Evolutionary conservation across 1,140 invertebrate genomes (phyloP).

Genomic region (Tetramorium simillimum): DNA sequence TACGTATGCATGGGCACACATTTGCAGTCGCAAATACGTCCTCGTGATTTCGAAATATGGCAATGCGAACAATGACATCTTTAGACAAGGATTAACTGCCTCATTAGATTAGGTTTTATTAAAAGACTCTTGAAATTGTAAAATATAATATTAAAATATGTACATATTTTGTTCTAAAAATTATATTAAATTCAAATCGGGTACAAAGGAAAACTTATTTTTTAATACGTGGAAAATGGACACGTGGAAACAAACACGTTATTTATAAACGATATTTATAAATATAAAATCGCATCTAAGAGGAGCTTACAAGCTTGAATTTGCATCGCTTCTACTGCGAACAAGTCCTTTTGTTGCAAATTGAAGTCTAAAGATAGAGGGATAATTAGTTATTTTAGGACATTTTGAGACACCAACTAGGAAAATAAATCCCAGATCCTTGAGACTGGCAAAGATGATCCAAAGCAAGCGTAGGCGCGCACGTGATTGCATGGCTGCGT

Average conservation of each 20-base stretch:
- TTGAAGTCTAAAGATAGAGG: neutral
- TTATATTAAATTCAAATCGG: neutral
- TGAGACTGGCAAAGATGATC: neutral
- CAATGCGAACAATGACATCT: neutral
- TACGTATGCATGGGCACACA: neutral
- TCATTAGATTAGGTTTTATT: neutral
- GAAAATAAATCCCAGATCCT: neutral
- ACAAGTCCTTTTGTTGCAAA: neutral
- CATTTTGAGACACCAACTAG: neutral
- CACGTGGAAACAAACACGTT: neutral
- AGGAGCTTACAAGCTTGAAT: neutral
- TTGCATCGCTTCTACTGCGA: neutral
- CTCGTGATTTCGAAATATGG: constrained; percentile 20
- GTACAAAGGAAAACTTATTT: neutral
- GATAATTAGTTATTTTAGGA: neutral
- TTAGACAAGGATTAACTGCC: neutral
- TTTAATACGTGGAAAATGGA: neutral
- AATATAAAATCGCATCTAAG: neutral
- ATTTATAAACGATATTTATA: no score
- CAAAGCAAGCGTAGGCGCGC: neutral
- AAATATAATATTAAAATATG: neutral
- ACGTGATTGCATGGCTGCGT: neutral
- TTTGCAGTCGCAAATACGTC: neutral
- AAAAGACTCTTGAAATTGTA: neutral
- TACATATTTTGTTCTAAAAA: neutral